phyloP scores from a whole-genome alignment of 2,888 invertebrate genomes.

The Trachelus iudaicus region DNA sequence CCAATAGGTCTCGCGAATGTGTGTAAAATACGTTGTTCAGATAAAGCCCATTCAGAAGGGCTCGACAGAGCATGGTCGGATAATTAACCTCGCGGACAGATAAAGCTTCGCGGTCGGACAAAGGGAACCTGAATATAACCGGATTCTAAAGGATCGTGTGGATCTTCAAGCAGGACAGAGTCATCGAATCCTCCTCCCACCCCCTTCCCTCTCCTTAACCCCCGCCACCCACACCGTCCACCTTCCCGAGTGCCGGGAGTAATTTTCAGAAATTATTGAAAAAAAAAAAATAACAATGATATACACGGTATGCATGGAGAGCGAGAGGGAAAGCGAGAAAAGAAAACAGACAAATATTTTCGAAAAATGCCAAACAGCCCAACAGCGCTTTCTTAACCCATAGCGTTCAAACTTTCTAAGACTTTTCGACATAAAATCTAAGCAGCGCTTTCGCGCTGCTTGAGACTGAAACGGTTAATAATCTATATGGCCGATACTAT shows the following conservation, averaged over 20 bases:
- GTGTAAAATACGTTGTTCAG: background rate
- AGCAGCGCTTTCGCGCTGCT: no score
- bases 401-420: no score
- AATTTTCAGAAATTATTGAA: background rate
- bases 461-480: background rate
- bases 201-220: slow-evolving; percentile 19
- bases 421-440: no score
- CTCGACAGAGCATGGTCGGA: slow-evolving; percentile 7
- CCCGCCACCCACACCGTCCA: slow-evolving; percentile 19
- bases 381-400: no score
- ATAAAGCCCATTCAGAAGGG: background rate
- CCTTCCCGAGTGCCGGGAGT: slow-evolving; percentile 15
- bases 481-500: background rate
- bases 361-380: no score
- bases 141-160: background rate
- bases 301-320: background rate
- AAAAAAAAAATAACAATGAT: background rate
- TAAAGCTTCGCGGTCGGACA: slow-evolving; percentile 23
- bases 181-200: background rate
- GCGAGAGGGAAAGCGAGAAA: slow-evolving; percentile 5
- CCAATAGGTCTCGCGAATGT: slow-evolving; percentile 29
- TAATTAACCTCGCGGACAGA: slow-evolving; percentile 27
- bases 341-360: background rate
- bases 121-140: slow-evolving; percentile 18
- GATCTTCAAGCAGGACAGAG: background rate